Conservation (phyloP, 2,113 vertebrate genomes). For the Lates calcarifer region DNA sequence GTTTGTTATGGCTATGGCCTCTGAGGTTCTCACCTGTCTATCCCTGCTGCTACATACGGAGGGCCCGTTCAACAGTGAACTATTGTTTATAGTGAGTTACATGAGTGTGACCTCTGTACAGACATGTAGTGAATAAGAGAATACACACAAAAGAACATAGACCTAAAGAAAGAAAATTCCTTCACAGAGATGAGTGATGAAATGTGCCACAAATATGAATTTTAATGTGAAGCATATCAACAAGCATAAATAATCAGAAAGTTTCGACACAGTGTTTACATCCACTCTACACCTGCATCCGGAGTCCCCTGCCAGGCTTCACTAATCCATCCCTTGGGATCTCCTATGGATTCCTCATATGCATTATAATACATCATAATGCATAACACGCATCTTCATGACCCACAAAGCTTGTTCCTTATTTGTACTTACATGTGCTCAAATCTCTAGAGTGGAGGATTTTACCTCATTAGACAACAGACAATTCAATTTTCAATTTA, state of each 20-base stretch:
- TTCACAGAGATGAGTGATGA: background rate
- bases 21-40: too few species aligned
- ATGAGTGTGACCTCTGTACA: too few species aligned
- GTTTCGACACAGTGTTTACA: background rate
- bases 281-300: background rate
- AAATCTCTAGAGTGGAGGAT: background rate
- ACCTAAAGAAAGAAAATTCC: too few species aligned
- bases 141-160: too few species aligned
- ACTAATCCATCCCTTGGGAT: background rate
- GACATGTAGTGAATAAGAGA: too few species aligned
- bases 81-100: too few species aligned
- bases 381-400: background rate
- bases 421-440: background rate
- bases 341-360: background rate
- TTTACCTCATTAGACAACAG: background rate
- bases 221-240: background rate
- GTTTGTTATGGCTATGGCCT: too few species aligned
- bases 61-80: too few species aligned
- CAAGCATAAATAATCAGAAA: background rate
- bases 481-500: slow-evolving; percentile 9
- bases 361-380: background rate
- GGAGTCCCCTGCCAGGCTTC: background rate
- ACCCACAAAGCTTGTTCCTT: background rate
- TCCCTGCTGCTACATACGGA: too few species aligned
- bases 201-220: background rate